These are phyloP conservation scores for Patagioenas fasciata DNA, from an alignment of 2,113 vertebrate genomes.

Conservation along the genomic window DNA sequence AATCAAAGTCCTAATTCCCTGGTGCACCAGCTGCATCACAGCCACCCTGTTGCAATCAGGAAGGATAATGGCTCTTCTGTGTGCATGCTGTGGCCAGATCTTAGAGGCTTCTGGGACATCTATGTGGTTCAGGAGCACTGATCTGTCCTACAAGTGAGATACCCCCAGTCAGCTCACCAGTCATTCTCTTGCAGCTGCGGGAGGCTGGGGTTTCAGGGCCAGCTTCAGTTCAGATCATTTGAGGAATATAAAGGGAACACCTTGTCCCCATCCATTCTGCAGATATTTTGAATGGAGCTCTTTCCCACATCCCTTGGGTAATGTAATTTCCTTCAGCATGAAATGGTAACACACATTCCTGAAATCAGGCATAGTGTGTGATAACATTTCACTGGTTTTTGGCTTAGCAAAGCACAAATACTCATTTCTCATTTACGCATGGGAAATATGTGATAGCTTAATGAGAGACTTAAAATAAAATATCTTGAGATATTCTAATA, in stretches of 20 bases:
- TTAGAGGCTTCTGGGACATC: neutral
- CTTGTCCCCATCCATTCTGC: neutral
- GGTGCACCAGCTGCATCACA: rapidly evolving
- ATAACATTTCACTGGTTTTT: neutral
- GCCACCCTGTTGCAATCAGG: neutral
- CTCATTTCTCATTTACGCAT: neutral
- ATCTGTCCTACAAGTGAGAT: rapidly evolving
- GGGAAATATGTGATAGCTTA: neutral
- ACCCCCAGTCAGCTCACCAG: neutral
- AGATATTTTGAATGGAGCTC: neutral
- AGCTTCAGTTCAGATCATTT: neutral
- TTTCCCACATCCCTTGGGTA: neutral
- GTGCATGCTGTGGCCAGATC: too few species aligned
- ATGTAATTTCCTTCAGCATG: neutral
- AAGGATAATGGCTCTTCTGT: neutral
- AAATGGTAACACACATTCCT: neutral
- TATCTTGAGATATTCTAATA: neutral
- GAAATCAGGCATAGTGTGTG: neutral
- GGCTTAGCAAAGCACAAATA: neutral
- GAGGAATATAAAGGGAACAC: neutral
- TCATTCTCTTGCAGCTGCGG: neutral
- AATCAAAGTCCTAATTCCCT: neutral
- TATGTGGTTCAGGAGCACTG: rapidly evolving
- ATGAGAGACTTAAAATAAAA: neutral
- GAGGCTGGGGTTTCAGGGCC: neutral